These are phyloP conservation scores for Trichacis sp. DNA, from an alignment of 2,888 invertebrate genomes.

Conservation along the genomic window DNA sequence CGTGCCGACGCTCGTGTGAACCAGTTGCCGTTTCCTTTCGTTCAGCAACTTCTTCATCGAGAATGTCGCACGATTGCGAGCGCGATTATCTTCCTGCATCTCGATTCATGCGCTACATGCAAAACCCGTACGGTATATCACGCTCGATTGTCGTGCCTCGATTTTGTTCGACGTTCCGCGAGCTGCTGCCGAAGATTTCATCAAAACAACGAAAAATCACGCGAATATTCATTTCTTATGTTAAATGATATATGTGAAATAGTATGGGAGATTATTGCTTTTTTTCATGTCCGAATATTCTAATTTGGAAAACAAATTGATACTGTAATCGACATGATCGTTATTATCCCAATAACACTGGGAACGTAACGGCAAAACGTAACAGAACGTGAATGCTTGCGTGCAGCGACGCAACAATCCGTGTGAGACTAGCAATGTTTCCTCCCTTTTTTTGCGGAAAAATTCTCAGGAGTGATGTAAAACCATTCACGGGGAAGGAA, in stretches of 20 bases:
- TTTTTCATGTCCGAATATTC: too few species aligned
- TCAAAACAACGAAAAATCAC: too few species aligned
- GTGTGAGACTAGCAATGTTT: conserved; percentile 64
- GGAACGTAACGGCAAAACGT: conserved; percentile 52
- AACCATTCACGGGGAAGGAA: conserved; percentile 34
- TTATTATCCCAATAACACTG: conserved; percentile 50
- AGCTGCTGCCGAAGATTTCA: too few species aligned
- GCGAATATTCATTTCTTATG: too few species aligned
- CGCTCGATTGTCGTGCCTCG: too few species aligned
- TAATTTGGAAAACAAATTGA: too few species aligned
- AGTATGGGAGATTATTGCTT: too few species aligned
- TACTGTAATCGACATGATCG: conserved; percentile 8
- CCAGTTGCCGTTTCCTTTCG: conserved; percentile 64
- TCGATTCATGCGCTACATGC: conserved; percentile 39
- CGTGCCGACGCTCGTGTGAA: conserved; percentile 60
- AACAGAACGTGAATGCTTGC: conserved; percentile 60
- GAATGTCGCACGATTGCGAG: conserved; percentile 61
- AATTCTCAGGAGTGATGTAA: conserved; percentile 40
- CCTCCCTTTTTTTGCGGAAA: conserved; percentile 45
- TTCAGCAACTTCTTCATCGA: conserved; percentile 62
- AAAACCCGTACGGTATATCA: conserved; percentile 40
- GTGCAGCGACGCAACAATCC: conserved; percentile 55
- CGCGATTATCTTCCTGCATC: conserved; percentile 51
- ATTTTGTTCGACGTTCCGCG: too few species aligned
- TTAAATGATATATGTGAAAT: too few species aligned